A percentile compares a stretch with the other conserved stretches of the same genome.
Evolutionary conservation across 2,888 invertebrate genomes (phyloP).

Genomic region (Eupithecia inturbata): DNA sequence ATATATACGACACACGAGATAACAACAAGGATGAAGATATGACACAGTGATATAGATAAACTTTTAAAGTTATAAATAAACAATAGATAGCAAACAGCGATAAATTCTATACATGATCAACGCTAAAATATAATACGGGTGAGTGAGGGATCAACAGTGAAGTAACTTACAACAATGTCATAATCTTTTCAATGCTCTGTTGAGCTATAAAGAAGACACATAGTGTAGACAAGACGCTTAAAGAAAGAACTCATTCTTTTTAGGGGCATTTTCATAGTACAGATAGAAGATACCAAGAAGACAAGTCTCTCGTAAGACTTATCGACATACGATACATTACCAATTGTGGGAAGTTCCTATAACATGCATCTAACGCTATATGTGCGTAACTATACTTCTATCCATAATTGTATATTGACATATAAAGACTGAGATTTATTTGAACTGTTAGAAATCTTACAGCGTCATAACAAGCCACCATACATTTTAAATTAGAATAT

Average conservation of each 20-base stretch:
- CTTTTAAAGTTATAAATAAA: constrained; percentile 50
- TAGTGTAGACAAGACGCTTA: constrained; percentile 39
- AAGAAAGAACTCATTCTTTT: constrained; percentile 8
- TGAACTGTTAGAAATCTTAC: constrained; percentile 49
- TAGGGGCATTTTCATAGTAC: constrained; percentile 25
- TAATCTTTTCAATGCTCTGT: constrained; percentile 31
- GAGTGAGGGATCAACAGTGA: constrained; percentile 73
- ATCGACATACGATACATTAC: constrained; percentile 9
- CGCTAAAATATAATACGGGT: constrained; percentile 59
- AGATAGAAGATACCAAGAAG: neutral
- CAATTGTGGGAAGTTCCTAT: constrained; percentile 24
- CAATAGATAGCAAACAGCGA: constrained; percentile 61
- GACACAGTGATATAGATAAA: constrained; percentile 72
- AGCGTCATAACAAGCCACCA: constrained; percentile 58
- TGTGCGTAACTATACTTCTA: constrained; percentile 58
- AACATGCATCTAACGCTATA: constrained; percentile 48
- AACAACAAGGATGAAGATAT: constrained; percentile 79
- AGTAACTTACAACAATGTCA: constrained; percentile 53
- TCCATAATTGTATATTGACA: constrained; percentile 60
- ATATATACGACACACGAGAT: constrained; percentile 71
- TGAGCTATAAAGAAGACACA: constrained; percentile 39
- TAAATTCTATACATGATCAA: constrained; percentile 68
- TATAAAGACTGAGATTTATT: constrained; percentile 58
- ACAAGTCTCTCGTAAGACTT: neutral
- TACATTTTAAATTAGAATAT: constrained; percentile 57